Percentiles rank a stretch among this genome's conserved stretches.
phyloP scores from a whole-genome alignment of 2,888 invertebrate genomes.

The Agonum fuliginosum region DNA sequence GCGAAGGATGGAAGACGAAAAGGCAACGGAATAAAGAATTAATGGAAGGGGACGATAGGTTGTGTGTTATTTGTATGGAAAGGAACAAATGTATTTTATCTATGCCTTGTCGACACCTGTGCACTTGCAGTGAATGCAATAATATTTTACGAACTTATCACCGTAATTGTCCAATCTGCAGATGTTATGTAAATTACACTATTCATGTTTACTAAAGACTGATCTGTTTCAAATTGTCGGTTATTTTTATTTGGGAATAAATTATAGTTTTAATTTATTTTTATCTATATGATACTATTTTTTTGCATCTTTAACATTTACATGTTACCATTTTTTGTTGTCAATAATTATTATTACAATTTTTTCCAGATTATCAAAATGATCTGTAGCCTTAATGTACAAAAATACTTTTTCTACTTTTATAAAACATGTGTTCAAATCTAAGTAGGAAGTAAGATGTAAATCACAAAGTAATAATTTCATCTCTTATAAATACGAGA shows the following conservation, averaged over 20 bases:
- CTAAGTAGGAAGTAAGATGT: not conserved
- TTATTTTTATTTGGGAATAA: not conserved
- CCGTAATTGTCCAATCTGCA: conserved; percentile 74
- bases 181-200: conserved; percentile 75
- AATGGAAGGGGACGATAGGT: conserved; percentile 65
- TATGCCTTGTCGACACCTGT: conserved; percentile 76
- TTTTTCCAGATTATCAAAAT: no score
- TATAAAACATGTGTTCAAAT: not conserved
- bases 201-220: conserved; percentile 72
- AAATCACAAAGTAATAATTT: not conserved
- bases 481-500: not conserved
- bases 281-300: not conserved
- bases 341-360: no score
- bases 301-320: no score
- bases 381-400: conserved; percentile 1
- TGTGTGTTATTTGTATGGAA: conserved; percentile 77
- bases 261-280: conserved; percentile 2
- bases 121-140: conserved; percentile 75
- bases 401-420: conserved; percentile 4
- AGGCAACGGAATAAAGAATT: not conserved
- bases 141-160: conserved; percentile 73
- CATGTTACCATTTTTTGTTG: not conserved
- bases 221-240: not conserved
- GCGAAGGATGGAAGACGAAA: not conserved
- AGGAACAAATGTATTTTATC: conserved; percentile 75